Percentiles rank a stretch among this genome's conserved stretches.
Evolutionary conservation across 2,797 vertebrate species (phyloP).

Genomic region (Benthosema pterotum): DNA sequence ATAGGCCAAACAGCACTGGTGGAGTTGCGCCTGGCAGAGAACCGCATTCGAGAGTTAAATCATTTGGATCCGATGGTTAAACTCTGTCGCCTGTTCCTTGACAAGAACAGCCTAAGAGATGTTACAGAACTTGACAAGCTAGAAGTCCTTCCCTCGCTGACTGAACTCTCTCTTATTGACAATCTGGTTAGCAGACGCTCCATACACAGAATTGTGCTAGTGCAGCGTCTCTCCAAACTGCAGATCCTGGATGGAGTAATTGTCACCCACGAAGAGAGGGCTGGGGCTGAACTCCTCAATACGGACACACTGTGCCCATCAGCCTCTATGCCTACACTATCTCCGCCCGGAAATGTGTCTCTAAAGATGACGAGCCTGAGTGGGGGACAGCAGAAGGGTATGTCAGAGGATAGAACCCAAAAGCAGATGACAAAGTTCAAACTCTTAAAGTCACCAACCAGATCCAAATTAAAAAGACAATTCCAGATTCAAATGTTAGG

Average conservation of each 20-base stretch:
- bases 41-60: slow-evolving; percentile 84
- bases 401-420: too few relatives aligned
- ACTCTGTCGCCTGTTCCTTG: slow-evolving; percentile 85
- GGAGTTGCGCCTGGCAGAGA: slow-evolving; percentile 84
- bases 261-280: slow-evolving; percentile 82
- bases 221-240: slow-evolving; percentile 80
- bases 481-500: too few relatives aligned
- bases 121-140: slow-evolving; percentile 87
- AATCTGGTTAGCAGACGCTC: slow-evolving; percentile 88
- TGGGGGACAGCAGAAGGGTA: slow-evolving; percentile 57
- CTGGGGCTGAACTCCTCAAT: slow-evolving; percentile 79
- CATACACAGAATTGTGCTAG: slow-evolving; percentile 75
- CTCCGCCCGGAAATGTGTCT: slow-evolving; percentile 64
- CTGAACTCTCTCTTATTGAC: slow-evolving; percentile 84
- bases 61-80: slow-evolving; percentile 78
- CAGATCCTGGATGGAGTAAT: slow-evolving; percentile 85
- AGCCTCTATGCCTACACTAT: slow-evolving; percentile 52
- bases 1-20: slow-evolving; percentile 76
- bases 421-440: too few relatives aligned
- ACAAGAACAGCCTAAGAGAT: slow-evolving; percentile 85
- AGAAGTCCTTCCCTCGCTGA: slow-evolving; percentile 81
- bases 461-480: too few relatives aligned
- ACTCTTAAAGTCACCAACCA: too few relatives aligned
- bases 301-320: slow-evolving; percentile 71
- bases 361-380: slow-evolving; percentile 70